Percentiles rank a stretch among this genome's conserved stretches.
Evolutionary conservation across 1,140 invertebrate species (phyloP).

Genomic region (Cherax quadricarinatus): DNA sequence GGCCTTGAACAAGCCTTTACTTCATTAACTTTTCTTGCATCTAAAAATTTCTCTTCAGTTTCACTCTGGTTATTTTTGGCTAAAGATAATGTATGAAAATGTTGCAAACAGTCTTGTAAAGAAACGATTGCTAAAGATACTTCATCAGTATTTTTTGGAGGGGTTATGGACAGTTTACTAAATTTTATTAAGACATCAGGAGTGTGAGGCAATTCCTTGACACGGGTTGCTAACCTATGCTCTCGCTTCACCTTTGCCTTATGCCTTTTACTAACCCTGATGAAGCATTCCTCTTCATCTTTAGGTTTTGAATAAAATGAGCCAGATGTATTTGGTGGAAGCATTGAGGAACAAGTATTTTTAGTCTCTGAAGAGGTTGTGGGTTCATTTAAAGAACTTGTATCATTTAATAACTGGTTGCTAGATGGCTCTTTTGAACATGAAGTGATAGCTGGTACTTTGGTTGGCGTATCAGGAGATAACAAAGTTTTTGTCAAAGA

Average conservation of each 20-base stretch:
- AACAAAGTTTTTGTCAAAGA: background rate
- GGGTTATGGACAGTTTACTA: constrained; percentile 36
- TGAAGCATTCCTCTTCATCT: constrained; percentile 23
- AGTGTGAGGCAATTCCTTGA: constrained; percentile 61
- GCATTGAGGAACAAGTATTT: background rate
- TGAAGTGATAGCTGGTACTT: no score
- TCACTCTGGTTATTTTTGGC: background rate
- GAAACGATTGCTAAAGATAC: constrained; percentile 3
- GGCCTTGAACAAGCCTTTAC: constrained; percentile 33
- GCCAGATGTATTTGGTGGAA: constrained; percentile 37
- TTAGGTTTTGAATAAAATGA: constrained; percentile 61
- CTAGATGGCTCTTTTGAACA: background rate
- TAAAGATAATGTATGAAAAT: constrained; percentile 25
- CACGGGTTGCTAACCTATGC: constrained; percentile 27
- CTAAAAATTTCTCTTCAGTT: background rate
- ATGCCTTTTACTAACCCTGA: constrained; percentile 34
- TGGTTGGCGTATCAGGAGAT: background rate
- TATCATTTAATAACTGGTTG: background rate
- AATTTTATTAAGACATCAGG: constrained; percentile 63
- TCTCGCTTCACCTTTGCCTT: constrained; percentile 21
- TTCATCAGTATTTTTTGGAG: constrained; percentile 61
- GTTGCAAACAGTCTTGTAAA: constrained; percentile 24
- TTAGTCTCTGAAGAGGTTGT: background rate
- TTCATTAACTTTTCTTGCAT: background rate
- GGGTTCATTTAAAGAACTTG: background rate